These are phyloP conservation scores for Lapara coniferarum DNA, from an alignment of 2,888 invertebrate genomes.

Conservation along the genomic window DNA sequence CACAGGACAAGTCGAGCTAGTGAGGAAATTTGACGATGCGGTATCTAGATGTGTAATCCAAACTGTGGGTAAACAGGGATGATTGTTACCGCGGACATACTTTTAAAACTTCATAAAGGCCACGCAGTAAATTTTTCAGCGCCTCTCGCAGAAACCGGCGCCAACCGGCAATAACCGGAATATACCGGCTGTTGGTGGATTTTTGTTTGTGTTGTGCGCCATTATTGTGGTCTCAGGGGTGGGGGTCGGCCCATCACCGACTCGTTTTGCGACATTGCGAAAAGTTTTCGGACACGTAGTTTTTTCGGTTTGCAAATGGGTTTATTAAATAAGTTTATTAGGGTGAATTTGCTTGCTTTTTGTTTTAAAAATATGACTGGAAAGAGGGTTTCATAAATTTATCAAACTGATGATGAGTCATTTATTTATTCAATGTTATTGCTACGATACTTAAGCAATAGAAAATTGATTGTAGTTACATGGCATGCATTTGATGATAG, in stretches of 20 bases:
- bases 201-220: slow-evolving; percentile 33
- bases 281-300: slow-evolving; percentile 20
- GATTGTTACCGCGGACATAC: slow-evolving; percentile 5
- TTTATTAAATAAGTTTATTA: slow-evolving; percentile 17
- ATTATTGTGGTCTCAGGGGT: slow-evolving; percentile 32
- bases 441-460: too few relatives aligned
- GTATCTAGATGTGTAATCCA: background rate
- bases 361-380: background rate
- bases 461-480: too few relatives aligned
- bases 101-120: slow-evolving; percentile 28
- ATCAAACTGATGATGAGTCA: too few relatives aligned
- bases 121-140: slow-evolving; percentile 26
- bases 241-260: slow-evolving; percentile 8
- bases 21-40: background rate
- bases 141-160: slow-evolving; percentile 19
- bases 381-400: too few relatives aligned
- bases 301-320: slow-evolving; percentile 10
- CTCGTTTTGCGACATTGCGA: slow-evolving; percentile 20
- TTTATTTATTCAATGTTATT: too few relatives aligned
- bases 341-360: slow-evolving; percentile 4
- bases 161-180: slow-evolving; percentile 38
- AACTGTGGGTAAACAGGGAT: background rate
- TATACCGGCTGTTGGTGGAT: slow-evolving; percentile 40
- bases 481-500: too few relatives aligned
- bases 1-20: background rate